Evolutionary conservation across 2,888 invertebrate genomes (phyloP).

Genomic region (Drosophila pegasa): DNA sequence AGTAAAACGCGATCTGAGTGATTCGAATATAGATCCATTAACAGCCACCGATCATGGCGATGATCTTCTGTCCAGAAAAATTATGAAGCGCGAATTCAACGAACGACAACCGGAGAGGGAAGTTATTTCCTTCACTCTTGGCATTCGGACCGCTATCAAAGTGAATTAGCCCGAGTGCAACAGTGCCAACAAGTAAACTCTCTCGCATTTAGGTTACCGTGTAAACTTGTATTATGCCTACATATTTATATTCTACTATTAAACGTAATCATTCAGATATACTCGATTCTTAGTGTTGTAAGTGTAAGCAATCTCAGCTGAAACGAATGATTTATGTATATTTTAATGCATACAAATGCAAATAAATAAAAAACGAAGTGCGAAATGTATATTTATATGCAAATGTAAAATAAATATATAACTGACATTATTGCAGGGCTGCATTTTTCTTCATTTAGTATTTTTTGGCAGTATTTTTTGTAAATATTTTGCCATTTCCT

Average conservation of each 20-base stretch:
- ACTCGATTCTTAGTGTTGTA: slow-evolving; percentile 36
- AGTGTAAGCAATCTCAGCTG: slow-evolving; percentile 27
- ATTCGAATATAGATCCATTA: slow-evolving; percentile 31
- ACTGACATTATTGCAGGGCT: neutral
- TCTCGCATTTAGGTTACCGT: slow-evolving; percentile 36
- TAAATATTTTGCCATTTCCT: neutral
- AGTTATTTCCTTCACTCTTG: slow-evolving; percentile 71
- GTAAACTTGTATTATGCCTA: slow-evolving; percentile 49
- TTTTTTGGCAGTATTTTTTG: neutral
- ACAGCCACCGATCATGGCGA: slow-evolving; percentile 30
- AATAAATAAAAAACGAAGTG: neutral
- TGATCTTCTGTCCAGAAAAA: slow-evolving; percentile 70
- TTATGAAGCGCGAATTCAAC: slow-evolving; percentile 69
- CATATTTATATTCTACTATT: slow-evolving; percentile 55
- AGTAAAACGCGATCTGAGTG: slow-evolving; percentile 55
- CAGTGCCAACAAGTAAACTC: slow-evolving; percentile 21
- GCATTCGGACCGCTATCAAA: slow-evolving; percentile 65
- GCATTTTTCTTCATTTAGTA: neutral
- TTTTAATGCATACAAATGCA: slow-evolving; percentile 27
- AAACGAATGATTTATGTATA: slow-evolving; percentile 36
- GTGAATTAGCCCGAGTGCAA: slow-evolving; percentile 54
- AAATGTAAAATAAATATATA: no score
- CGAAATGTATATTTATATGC: no score
- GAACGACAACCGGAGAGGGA: slow-evolving; percentile 57
- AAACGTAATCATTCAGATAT: slow-evolving; percentile 47